Evolutionary conservation across 2,888 invertebrate genomes (phyloP).

Genomic region (Thyatira batis): DNA sequence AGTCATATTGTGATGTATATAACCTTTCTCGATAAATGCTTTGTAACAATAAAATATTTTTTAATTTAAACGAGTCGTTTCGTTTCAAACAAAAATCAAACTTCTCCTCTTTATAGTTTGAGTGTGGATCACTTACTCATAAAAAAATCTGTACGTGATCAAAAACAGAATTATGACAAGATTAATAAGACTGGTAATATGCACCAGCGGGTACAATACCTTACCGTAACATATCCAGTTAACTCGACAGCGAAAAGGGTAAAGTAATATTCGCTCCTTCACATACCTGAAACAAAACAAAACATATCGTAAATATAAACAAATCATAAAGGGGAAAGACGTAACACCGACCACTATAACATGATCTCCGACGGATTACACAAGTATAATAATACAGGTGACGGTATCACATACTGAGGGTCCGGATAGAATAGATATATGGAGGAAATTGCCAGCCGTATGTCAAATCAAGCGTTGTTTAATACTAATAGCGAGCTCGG

Average conservation of each 20-base stretch:
- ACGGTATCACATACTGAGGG: slow-evolving; percentile 17
- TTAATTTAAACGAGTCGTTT: too few relatives aligned
- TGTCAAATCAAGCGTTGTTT: slow-evolving; percentile 42
- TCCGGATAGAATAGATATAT: slow-evolving; percentile 24
- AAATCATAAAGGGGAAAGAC: slow-evolving; percentile 39
- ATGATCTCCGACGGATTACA: slow-evolving; percentile 24
- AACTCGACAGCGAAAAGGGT: neutral
- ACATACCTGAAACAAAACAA: slow-evolving; percentile 70
- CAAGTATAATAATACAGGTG: slow-evolving; percentile 17
- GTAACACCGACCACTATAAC: slow-evolving; percentile 23
- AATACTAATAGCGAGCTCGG: slow-evolving; percentile 38
- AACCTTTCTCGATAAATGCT: too few relatives aligned
- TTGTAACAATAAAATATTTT: too few relatives aligned
- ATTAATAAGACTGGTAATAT: neutral
- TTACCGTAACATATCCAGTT: neutral
- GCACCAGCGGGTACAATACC: neutral
- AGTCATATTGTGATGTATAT: too few relatives aligned
- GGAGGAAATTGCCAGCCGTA: slow-evolving; percentile 20
- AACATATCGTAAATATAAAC: slow-evolving; percentile 52
- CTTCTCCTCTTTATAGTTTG: too few relatives aligned
- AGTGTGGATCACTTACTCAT: too few relatives aligned
- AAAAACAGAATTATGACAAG: neutral
- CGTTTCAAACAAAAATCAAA: too few relatives aligned
- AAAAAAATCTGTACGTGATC: too few relatives aligned
- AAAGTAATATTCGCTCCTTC: slow-evolving; percentile 37